Evolutionary conservation across 2,113 vertebrate species (phyloP).

Genomic region (Miniopterus natalensis): DNA sequence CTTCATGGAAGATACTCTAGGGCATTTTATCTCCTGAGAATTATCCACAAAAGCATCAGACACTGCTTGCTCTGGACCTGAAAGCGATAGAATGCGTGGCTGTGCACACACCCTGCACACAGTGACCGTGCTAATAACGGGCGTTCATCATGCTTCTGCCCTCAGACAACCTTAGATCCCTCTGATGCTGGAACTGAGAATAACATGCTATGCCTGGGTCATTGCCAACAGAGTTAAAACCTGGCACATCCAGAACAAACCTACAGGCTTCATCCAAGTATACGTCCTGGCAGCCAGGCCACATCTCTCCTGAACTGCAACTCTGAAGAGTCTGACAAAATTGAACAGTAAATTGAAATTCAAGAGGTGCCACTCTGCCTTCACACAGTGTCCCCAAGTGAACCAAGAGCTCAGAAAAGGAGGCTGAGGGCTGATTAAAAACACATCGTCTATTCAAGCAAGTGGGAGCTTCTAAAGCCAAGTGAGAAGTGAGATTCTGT

Average conservation of each 20-base stretch:
- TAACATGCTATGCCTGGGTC: fast-evolving
- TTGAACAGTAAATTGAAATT: fast-evolving
- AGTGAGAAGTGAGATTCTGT: fast-evolving
- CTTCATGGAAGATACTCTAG: fast-evolving
- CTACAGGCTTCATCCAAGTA: fast-evolving
- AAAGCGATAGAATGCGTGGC: fast-evolving
- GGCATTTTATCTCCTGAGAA: neutral
- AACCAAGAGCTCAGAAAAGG: neutral
- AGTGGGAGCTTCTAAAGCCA: fast-evolving
- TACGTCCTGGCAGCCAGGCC: fast-evolving
- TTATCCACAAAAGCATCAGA: neutral
- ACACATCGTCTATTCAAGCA: fast-evolving
- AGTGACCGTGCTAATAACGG: fast-evolving
- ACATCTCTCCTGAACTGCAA: fast-evolving
- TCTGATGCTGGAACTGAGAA: no score
- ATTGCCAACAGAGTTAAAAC: neutral
- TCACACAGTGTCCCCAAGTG: fast-evolving
- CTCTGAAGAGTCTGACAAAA: fast-evolving
- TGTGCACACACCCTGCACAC: fast-evolving
- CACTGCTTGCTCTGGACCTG: fast-evolving
- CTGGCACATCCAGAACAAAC: fast-evolving
- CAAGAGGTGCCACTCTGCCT: neutral
- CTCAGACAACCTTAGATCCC: no score
- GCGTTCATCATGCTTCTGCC: fast-evolving
- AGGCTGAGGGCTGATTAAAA: neutral